Base-by-base conservation (phyloP, 1,140 invertebrate species). In the Drosophila ambigua region DNA sequence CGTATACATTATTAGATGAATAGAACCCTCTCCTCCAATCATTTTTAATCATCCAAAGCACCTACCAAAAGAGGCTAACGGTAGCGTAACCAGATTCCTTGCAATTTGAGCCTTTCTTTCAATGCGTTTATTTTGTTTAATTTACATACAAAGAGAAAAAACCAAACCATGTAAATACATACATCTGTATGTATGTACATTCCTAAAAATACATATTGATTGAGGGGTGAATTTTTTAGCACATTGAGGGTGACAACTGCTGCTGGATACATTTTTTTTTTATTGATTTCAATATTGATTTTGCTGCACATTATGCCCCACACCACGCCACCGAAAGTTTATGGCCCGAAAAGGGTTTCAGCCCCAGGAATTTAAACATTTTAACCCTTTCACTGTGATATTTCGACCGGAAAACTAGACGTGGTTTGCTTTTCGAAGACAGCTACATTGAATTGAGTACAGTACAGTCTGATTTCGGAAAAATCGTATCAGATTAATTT, bases 251-350 rank as follows among this genome's bases (percentile, higher is more conserved):
- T 84, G 79, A 83, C 80, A 78, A 79, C 54, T 79, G 59, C 59
- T 76, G 23, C 48, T 66, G 46, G 59, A 58, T 76, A 79, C 72
- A 72, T 39, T 61, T 62, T 83, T 83, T 61, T 62, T 79, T 77
- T 81, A 81, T 81, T 77, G 79, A 83, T 83, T 83, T 83, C 72
- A 68, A 84, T 84, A 83, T 83, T 72, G 80, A 83, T 83, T 83
- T 84, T 61, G 48, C 24, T 64, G 63, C 60, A 65, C 62, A 57
- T 75, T 55, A 43, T 49, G 51, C 45, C 31, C 63, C 20, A 58
- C 13, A 43, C 53, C 26, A 67, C 60, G 59, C 45, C 66, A 64
- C 63, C 60, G 16, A 50, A 65, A 57, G 23, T 43, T 7, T 57
- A 39, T 57, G 9, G 2, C 16, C 44, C 26, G 54, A 57, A 57